Evolutionary conservation across 2,113 vertebrate species (phyloP).

Genomic region (Platysteira castanea): DNA sequence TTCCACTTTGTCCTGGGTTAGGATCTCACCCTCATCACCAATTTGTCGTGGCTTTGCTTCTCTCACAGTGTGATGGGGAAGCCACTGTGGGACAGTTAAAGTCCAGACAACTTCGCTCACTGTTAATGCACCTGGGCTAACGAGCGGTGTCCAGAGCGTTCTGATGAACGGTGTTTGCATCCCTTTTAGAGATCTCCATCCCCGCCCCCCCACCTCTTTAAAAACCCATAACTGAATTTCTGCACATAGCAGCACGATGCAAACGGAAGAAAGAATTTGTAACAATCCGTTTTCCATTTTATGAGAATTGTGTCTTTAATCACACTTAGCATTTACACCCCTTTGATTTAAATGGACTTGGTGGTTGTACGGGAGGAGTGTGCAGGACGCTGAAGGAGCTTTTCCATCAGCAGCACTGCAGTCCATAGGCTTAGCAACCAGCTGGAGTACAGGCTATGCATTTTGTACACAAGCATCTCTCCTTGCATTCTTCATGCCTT

Average conservation of each 20-base stretch:
- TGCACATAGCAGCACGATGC: neutral
- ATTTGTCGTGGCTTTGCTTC: neutral
- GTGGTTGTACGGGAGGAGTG: neutral
- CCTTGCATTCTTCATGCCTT: neutral
- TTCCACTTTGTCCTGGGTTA: conserved; percentile 21
- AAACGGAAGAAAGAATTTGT: neutral
- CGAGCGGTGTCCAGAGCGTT: neutral
- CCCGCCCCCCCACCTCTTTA: neutral
- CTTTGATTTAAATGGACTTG: neutral
- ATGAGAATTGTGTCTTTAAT: neutral
- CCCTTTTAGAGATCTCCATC: neutral
- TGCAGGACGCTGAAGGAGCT: neutral
- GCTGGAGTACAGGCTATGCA: neutral
- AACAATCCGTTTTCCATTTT: neutral
- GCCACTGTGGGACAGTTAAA: neutral
- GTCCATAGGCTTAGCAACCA: neutral
- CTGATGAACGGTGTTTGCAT: neutral
- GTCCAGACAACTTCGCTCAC: neutral
- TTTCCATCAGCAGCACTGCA: neutral
- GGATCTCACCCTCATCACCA: neutral
- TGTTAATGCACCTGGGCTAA: neutral
- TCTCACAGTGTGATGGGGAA: neutral
- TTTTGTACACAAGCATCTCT: neutral
- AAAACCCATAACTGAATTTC: neutral
- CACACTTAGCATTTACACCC: neutral